Percentiles rank a stretch among this genome's conserved stretches.
phyloP scores from a whole-genome alignment of 92 coral and sea anemone species.

The Epizoanthus fatuus region DNA sequence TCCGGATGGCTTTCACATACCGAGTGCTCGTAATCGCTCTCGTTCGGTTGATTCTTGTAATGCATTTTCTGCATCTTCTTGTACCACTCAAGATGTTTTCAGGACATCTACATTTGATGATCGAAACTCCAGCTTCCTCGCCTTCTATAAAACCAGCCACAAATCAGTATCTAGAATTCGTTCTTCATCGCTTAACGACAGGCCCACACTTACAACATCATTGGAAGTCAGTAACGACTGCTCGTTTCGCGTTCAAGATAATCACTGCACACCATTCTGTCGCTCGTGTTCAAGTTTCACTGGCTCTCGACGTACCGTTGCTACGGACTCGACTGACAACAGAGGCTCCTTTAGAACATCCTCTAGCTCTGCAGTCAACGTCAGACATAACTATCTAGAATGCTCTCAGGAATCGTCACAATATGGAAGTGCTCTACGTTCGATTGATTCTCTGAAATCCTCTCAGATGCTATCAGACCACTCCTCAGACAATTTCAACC shows the following conservation, averaged over 20 bases:
- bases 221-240: not conserved
- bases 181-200: not conserved
- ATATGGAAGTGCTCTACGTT: too few species aligned
- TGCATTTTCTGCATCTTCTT: not conserved
- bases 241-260: not conserved
- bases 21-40: not conserved
- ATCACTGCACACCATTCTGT: not conserved
- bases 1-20: not conserved
- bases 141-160: not conserved
- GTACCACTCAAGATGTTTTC: not conserved
- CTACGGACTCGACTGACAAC: too few species aligned
- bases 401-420: not conserved
- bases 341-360: too few species aligned
- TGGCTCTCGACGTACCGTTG: not conserved
- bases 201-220: not conserved
- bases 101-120: not conserved
- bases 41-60: not conserved
- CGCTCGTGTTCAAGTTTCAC: not conserved
- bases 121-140: not conserved
- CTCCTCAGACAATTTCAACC: too few species aligned
- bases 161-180: not conserved
- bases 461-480: too few species aligned
- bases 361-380: too few species aligned
- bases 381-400: not conserved
- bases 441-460: too few species aligned